phyloP scores from a whole-genome alignment of 2,888 invertebrate species.

The Cylloceria caligata region DNA sequence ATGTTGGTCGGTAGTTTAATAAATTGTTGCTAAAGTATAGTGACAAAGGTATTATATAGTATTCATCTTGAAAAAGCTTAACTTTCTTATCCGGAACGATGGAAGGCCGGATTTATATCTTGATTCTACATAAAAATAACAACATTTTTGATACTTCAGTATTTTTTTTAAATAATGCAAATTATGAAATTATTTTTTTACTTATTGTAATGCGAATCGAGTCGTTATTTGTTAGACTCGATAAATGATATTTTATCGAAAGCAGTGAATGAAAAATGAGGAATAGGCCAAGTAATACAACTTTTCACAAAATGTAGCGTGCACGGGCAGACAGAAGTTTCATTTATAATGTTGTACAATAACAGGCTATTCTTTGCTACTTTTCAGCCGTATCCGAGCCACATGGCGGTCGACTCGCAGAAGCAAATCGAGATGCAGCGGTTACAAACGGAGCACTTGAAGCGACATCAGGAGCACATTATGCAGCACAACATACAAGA shows the following conservation, averaged over 20 bases:
- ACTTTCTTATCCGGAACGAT: too few species aligned
- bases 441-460: slow-evolving; percentile 88
- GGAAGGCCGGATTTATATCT: too few species aligned
- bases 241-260: neutral
- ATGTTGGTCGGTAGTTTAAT: slow-evolving; percentile 74
- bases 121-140: too few species aligned
- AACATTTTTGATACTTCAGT: too few species aligned
- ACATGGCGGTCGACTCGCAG: slow-evolving; percentile 86
- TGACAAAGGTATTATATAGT: neutral
- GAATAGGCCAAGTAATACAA: too few species aligned
- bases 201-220: too few species aligned
- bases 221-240: too few species aligned
- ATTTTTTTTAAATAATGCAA: neutral
- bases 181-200: neutral
- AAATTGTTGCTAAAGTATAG: slow-evolving; percentile 72
- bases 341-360: slow-evolving; percentile 14
- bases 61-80: neutral
- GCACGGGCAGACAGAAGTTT: slow-evolving; percentile 6
- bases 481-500: slow-evolving; percentile 88
- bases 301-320: neutral
- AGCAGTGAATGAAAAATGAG: too few species aligned
- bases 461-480: slow-evolving; percentile 87
- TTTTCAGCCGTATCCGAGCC: slow-evolving; percentile 83
- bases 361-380: slow-evolving; percentile 39
- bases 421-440: slow-evolving; percentile 90